Conservation (phyloP, 2,888 invertebrate genomes). For the Sesia apiformis region DNA sequence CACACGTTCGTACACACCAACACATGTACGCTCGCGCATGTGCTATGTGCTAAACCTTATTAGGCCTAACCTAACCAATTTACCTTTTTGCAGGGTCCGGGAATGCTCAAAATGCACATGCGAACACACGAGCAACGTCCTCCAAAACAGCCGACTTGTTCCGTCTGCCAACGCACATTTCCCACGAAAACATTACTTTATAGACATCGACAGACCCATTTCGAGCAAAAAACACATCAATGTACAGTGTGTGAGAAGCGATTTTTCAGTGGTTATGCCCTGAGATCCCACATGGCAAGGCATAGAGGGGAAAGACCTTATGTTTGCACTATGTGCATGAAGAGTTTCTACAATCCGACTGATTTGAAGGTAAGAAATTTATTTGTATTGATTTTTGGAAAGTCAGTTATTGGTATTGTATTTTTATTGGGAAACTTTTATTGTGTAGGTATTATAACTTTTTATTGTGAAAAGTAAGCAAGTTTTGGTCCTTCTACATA, state of each 20-base stretch:
- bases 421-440: too few species aligned
- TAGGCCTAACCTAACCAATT: background rate
- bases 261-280: conserved; percentile 66
- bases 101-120: conserved; percentile 80
- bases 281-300: conserved; percentile 66
- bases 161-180: conserved; percentile 76
- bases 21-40: too few species aligned
- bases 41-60: too few species aligned
- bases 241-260: conserved; percentile 67
- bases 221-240: conserved; percentile 68
- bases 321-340: conserved; percentile 72
- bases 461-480: too few species aligned
- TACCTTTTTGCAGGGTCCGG: conserved; percentile 60
- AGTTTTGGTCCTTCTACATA: too few species aligned
- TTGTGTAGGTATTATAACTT: too few species aligned
- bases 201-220: conserved; percentile 77
- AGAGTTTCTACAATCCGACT: conserved; percentile 74
- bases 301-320: conserved; percentile 68
- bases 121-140: conserved; percentile 76
- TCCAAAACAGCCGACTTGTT: conserved; percentile 74
- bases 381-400: too few species aligned
- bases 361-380: conserved; percentile 61
- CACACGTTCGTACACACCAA: background rate
- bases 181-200: conserved; percentile 76
- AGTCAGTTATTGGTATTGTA: too few species aligned